Percentiles rank a stretch among this genome's conserved stretches.
These are phyloP conservation scores for Oreotragus oreotragus DNA, from an alignment of 2,113 vertebrate species.

Conservation along the genomic window DNA sequence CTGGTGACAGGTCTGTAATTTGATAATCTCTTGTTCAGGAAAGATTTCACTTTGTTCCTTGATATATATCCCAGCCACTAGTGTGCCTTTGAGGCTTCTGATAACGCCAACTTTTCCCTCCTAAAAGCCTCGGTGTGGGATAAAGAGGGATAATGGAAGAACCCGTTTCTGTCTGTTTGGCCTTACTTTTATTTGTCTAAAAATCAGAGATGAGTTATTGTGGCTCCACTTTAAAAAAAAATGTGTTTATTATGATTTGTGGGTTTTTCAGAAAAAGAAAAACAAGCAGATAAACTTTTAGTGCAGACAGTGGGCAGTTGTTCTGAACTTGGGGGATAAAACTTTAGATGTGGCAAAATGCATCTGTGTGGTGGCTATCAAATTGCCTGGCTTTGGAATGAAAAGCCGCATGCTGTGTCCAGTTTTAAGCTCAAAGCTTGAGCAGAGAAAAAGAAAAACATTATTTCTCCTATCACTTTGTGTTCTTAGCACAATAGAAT, in stretches of 20 bases:
- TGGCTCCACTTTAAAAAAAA: background rate
- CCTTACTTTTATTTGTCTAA: background rate
- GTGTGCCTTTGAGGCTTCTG: conserved; percentile 42
- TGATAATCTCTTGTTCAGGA: conserved; percentile 74
- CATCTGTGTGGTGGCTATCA: background rate
- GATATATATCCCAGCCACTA: conserved; percentile 1
- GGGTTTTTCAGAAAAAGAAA: background rate
- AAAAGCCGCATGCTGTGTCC: conserved; percentile 38
- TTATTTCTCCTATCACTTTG: conserved; percentile 47
- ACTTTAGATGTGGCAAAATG: conserved; percentile 10
- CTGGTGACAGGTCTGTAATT: conserved; percentile 73
- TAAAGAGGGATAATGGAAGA: background rate
- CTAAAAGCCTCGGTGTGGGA: background rate
- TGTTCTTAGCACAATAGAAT: conserved; percentile 57
- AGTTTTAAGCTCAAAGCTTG: conserved; percentile 53
- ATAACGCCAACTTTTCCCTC: conserved; percentile 26
- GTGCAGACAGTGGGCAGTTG: background rate
- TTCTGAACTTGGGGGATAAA: background rate
- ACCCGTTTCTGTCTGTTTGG: background rate
- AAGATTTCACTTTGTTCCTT: conserved; percentile 71
- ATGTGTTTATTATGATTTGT: background rate
- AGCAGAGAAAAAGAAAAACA: conserved; percentile 54
- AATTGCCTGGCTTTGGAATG: conserved; percentile 39
- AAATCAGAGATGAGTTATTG: conserved; percentile 25
- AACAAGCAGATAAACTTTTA: background rate